Evolutionary conservation across 1,140 invertebrate genomes (phyloP).

Genomic region (Ruditapes philippinarum): DNA sequence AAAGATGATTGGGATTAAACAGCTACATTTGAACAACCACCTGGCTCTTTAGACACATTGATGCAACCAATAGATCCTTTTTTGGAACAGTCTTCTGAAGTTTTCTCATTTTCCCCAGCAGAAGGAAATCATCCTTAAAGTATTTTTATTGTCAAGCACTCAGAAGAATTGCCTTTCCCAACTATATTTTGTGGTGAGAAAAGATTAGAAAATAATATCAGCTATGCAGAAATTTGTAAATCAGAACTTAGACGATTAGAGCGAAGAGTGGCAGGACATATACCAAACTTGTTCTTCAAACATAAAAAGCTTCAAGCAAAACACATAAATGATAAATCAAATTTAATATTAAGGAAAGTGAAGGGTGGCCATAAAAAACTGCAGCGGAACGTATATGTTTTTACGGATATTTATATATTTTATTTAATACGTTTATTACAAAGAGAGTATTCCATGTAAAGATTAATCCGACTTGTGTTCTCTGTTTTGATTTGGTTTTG

Average conservation of each 20-base stretch:
- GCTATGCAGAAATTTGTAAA: constrained; percentile 23
- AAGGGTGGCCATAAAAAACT: background rate
- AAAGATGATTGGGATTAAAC: constrained; percentile 24
- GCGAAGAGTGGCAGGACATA: constrained; percentile 47
- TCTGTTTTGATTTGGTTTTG: too few relatives aligned
- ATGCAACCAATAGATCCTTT: constrained; percentile 7
- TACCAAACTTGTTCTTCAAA: constrained; percentile 46
- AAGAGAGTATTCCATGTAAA: too few relatives aligned
- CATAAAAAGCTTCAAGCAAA: constrained; percentile 19
- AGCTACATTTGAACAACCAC: background rate
- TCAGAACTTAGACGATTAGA: constrained; percentile 3
- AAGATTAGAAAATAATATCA: background rate
- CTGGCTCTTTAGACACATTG: constrained; percentile 38
- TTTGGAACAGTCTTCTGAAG: background rate
- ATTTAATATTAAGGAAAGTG: constrained; percentile 43
- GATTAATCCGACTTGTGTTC: too few relatives aligned
- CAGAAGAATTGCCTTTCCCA: constrained; percentile 61
- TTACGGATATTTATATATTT: too few relatives aligned
- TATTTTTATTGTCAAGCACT: constrained; percentile 39
- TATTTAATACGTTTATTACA: too few relatives aligned
- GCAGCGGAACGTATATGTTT: too few relatives aligned
- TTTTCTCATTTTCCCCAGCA: constrained; percentile 40
- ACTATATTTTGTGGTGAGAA: constrained; percentile 40
- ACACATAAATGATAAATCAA: constrained; percentile 46
- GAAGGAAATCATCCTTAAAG: constrained; percentile 53